phyloP scores from a whole-genome alignment of 2,113 vertebrate genomes.

The Turdus rufiventris region DNA sequence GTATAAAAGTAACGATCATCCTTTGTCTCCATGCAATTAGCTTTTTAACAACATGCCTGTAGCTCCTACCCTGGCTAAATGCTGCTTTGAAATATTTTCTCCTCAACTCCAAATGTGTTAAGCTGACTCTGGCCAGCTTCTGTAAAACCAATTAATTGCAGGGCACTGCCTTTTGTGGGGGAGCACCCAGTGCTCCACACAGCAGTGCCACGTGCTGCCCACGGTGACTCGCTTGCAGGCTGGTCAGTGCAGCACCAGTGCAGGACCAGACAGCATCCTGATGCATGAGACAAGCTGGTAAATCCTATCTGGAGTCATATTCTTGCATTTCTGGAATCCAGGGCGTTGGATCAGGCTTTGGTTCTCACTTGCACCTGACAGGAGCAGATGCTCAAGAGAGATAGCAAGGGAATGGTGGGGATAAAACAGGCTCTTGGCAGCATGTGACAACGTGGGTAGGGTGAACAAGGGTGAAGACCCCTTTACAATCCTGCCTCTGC shows the following conservation, averaged over 20 bases:
- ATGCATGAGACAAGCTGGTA: accelerated
- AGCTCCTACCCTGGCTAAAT: not conserved
- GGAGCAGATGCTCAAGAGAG: not conserved
- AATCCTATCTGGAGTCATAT: not conserved
- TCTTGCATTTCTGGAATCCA: not conserved
- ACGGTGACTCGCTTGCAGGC: accelerated
- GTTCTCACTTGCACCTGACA: not conserved
- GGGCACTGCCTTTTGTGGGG: not conserved
- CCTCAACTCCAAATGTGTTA: not conserved
- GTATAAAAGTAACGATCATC: slow-evolving; percentile 33
- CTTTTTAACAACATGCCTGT: slow-evolving; percentile 30
- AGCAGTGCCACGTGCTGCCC: accelerated
- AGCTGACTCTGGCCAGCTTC: not conserved
- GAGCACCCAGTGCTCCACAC: accelerated
- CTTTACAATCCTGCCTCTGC: not conserved
- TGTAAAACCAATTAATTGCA: slow-evolving; percentile 6
- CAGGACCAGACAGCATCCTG: not conserved
- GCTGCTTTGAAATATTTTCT: slow-evolving; percentile 37
- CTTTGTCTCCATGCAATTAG: slow-evolving; percentile 29
- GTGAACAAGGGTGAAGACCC: not conserved
- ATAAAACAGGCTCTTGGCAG: not conserved
- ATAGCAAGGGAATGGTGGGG: not conserved
- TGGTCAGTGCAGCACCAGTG: not conserved
- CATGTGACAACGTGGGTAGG: not conserved
- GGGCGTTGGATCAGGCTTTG: not conserved